These are phyloP conservation scores for Trypoxylon attenuatum DNA, from an alignment of 2,888 invertebrate genomes.

Conservation along the genomic window DNA sequence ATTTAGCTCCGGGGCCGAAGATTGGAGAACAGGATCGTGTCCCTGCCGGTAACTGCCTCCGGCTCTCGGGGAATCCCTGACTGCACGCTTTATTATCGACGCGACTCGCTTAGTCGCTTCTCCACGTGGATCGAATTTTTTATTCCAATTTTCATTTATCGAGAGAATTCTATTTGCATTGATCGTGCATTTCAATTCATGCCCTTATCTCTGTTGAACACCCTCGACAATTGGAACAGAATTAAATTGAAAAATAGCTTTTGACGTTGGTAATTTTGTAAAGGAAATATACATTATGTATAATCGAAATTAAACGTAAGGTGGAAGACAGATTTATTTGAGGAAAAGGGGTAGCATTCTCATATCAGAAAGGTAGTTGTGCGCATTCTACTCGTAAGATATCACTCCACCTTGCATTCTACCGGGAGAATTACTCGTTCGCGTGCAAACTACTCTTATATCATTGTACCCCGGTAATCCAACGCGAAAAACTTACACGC, in stretches of 20 bases:
- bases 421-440: constrained; percentile 38
- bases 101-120: no score
- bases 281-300: no score
- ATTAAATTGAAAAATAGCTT: no score
- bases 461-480: constrained; percentile 27
- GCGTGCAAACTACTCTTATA: constrained; percentile 38
- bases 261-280: no score
- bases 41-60: constrained; percentile 65
- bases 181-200: neutral
- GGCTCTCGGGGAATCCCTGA: constrained; percentile 38
- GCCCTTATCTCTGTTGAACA: no score
- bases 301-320: no score
- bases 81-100: constrained; percentile 67
- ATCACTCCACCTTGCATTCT: constrained; percentile 22
- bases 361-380: neutral
- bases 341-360: neutral
- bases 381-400: neutral
- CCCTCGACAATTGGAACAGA: no score
- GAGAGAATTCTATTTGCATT: neutral
- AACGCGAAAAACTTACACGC: constrained; percentile 14
- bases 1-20: neutral
- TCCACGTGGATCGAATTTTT: no score
- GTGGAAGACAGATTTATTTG: no score
- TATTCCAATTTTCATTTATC: no score
- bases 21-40: constrained; percentile 25